phyloP scores from a whole-genome alignment of 2,888 invertebrate genomes.

The Pterostichus madidus region DNA sequence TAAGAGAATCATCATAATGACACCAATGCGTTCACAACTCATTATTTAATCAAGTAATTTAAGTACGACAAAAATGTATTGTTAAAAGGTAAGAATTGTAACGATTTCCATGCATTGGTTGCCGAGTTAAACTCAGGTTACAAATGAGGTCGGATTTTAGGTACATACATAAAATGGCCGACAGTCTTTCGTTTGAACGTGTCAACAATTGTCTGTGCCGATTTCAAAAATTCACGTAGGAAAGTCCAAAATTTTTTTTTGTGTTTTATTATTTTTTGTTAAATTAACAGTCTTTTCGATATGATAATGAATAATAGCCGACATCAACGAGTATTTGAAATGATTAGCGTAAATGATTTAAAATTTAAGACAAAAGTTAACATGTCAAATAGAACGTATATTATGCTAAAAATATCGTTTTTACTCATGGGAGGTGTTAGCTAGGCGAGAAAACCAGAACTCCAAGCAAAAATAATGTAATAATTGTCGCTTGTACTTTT shows the following conservation, averaged over 20 bases:
- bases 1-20: not conserved
- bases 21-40: too few species aligned
- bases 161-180: constrained; percentile 61
- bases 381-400: constrained; percentile 65
- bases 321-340: constrained; percentile 63
- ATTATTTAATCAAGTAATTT: not conserved
- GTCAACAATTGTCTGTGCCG: constrained; percentile 67
- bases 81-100: too few species aligned
- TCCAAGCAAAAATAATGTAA: constrained; percentile 52
- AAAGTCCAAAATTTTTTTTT: constrained; percentile 63
- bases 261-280: constrained; percentile 59
- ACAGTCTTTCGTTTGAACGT: constrained; percentile 61
- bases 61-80: too few species aligned
- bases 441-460: constrained; percentile 64
- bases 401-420: constrained; percentile 64
- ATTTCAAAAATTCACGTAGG: constrained; percentile 65
- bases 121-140: not conserved
- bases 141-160: constrained; percentile 34
- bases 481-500: constrained; percentile 55
- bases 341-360: constrained; percentile 61
- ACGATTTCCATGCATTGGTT: constrained; percentile 42
- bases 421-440: constrained; percentile 65
- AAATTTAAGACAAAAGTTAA: constrained; percentile 67
- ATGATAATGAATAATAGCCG: constrained; percentile 63
- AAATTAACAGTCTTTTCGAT: constrained; percentile 67